A percentile compares a stretch with the other conserved stretches of the same genome.
phyloP scores from a whole-genome alignment of 2,888 invertebrate species.

The Eurois occulta region DNA sequence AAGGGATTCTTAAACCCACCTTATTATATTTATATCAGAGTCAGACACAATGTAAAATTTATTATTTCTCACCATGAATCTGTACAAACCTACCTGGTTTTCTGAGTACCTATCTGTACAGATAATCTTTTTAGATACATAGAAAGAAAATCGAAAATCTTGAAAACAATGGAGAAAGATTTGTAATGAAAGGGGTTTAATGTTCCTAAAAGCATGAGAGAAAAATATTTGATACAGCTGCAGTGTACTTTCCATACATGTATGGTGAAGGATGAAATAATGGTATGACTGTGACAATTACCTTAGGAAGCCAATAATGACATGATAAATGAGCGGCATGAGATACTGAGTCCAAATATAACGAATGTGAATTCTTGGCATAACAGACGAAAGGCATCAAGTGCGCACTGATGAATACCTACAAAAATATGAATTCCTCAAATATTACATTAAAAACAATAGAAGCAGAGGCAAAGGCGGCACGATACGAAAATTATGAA shows the following conservation, averaged over 20 bases:
- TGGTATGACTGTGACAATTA: constrained; percentile 70
- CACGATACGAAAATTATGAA: constrained; percentile 58
- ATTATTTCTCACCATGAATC: neutral
- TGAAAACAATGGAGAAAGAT: neutral
- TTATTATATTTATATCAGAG: neutral
- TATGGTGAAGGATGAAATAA: constrained; percentile 37
- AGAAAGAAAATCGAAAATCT: neutral
- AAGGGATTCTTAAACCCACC: neutral
- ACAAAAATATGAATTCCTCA: constrained; percentile 67
- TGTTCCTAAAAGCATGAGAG: neutral
- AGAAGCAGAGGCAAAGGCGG: constrained; percentile 49
- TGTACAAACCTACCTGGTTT: neutral
- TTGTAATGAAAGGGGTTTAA: neutral
- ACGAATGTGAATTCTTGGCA: constrained; percentile 77
- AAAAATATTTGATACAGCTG: neutral
- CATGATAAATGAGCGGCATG: constrained; percentile 79
- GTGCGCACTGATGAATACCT: constrained; percentile 68
- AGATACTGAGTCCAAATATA: constrained; percentile 79
- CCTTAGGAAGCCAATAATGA: constrained; percentile 81
- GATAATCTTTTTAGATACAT: neutral
- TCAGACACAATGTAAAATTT: too few relatives aligned
- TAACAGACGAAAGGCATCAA: constrained; percentile 70
- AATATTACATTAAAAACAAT: constrained; percentile 51
- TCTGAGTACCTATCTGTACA: neutral
- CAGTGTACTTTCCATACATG: constrained; percentile 3